phyloP scores from a whole-genome alignment of 2,113 vertebrate genomes.

The Gymnocephalus cernua region DNA sequence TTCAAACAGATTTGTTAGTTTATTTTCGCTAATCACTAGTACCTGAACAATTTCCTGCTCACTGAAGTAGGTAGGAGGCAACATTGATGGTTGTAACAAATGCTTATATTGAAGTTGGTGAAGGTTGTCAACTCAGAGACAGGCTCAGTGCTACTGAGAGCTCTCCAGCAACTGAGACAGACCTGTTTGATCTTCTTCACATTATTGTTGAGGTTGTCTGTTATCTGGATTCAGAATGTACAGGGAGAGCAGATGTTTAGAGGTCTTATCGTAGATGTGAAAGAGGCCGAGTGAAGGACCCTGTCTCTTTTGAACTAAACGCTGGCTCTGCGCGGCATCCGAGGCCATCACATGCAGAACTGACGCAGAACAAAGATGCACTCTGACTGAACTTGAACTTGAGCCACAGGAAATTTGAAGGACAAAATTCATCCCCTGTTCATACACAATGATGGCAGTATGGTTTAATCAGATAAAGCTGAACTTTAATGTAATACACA shows the following conservation, averaged over 20 bases:
- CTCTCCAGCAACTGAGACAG: not conserved
- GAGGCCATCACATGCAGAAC: conserved; percentile 10
- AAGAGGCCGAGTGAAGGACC: not conserved
- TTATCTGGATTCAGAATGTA: conserved; percentile 24
- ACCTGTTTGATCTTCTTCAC: not conserved
- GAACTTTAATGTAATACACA: conserved; percentile 38
- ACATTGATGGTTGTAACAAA: no score
- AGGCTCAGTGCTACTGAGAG: not conserved
- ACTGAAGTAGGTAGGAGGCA: no score
- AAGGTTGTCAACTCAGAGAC: conserved; percentile 1
- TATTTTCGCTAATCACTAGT: no score
- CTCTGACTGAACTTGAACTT: conserved; percentile 28
- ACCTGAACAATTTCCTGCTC: no score
- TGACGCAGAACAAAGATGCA: not conserved
- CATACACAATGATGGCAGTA: conserved; percentile 26
- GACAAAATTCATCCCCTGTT: conserved; percentile 25
- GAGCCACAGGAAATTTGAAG: conserved; percentile 45
- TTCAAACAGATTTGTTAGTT: no score
- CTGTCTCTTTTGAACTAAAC: not conserved
- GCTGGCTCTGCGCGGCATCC: not conserved
- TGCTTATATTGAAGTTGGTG: not conserved
- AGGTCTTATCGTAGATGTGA: not conserved
- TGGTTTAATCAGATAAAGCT: conserved; percentile 46
- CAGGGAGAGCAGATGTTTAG: conserved; percentile 15
- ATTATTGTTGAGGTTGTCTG: not conserved